A percentile compares a stretch with the other conserved stretches of the same genome.
These are phyloP conservation scores for Nixonia krombeini DNA, from an alignment of 1,140 invertebrate species.

Conservation along the genomic window DNA sequence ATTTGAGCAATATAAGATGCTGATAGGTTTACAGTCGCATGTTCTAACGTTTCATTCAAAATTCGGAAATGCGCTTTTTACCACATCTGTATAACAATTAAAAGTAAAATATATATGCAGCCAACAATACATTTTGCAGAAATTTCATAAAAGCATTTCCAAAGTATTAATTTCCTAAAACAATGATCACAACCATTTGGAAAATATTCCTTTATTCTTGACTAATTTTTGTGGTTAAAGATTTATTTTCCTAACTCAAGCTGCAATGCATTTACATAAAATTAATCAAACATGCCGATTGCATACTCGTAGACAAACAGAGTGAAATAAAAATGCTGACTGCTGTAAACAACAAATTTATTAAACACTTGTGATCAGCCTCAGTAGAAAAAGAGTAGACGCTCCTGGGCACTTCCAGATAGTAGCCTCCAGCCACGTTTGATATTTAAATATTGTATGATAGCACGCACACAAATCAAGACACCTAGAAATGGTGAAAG, in stretches of 20 bases:
- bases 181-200: too few relatives aligned
- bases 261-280: slow-evolving; percentile 28
- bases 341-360: slow-evolving; percentile 50
- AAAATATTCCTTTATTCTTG: too few relatives aligned
- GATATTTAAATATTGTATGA: slow-evolving; percentile 91
- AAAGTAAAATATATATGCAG: too few relatives aligned
- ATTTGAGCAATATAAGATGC: slow-evolving; percentile 55
- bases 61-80: slow-evolving; percentile 4
- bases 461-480: slow-evolving; percentile 88
- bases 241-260: slow-evolving; percentile 6
- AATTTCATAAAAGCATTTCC: too few relatives aligned
- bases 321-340: slow-evolving; percentile 57
- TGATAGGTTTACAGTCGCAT: neutral
- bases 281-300: slow-evolving; percentile 27
- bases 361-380: slow-evolving; percentile 16
- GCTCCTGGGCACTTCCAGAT: slow-evolving; percentile 87
- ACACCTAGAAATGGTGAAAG: slow-evolving; percentile 79
- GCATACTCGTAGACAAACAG: slow-evolving; percentile 57
- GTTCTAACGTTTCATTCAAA: neutral
- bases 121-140: too few relatives aligned
- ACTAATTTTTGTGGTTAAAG: too few relatives aligned
- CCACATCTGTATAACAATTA: too few relatives aligned
- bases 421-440: slow-evolving; percentile 90
- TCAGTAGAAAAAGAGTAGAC: slow-evolving; percentile 89
- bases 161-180: too few relatives aligned